Conservation (phyloP, 2,888 invertebrate genomes). For the Apoda limacodes region DNA sequence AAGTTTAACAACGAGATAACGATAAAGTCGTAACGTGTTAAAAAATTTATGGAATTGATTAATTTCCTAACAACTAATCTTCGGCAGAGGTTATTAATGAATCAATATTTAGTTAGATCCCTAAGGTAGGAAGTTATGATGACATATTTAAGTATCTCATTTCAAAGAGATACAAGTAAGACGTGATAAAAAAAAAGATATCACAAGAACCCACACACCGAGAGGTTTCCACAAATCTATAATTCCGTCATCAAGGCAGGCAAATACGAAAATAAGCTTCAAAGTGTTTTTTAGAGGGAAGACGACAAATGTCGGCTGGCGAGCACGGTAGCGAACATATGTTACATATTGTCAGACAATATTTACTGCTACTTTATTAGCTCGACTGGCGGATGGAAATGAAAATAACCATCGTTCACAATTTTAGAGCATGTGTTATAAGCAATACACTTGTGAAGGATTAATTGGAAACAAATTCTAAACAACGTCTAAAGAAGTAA, state of each 20-base stretch:
- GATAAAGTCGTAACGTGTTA: slow-evolving; percentile 31
- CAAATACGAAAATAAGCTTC: slow-evolving; percentile 67
- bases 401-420: slow-evolving; percentile 41
- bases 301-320: slow-evolving; percentile 59
- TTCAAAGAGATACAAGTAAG: slow-evolving; percentile 50
- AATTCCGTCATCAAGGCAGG: slow-evolving; percentile 57
- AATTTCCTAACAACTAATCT: slow-evolving; percentile 33
- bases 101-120: slow-evolving; percentile 23
- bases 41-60: slow-evolving; percentile 25
- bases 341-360: slow-evolving; percentile 66
- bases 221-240: slow-evolving; percentile 62
- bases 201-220: slow-evolving; percentile 50
- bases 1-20: slow-evolving; percentile 35
- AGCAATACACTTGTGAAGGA: slow-evolving; percentile 28
- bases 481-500: slow-evolving; percentile 13
- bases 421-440: slow-evolving; percentile 42
- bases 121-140: slow-evolving; percentile 54
- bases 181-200: slow-evolving; percentile 42
- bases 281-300: slow-evolving; percentile 64
- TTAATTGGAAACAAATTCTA: slow-evolving; percentile 37
- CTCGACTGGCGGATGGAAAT: slow-evolving; percentile 42
- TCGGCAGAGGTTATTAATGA: slow-evolving; percentile 35
- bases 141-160: slow-evolving; percentile 60
- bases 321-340: slow-evolving; percentile 58
- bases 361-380: slow-evolving; percentile 62